These are phyloP conservation scores for Metridium senile DNA, from an alignment of 92 coral and sea anemone genomes.

Conservation along the genomic window DNA sequence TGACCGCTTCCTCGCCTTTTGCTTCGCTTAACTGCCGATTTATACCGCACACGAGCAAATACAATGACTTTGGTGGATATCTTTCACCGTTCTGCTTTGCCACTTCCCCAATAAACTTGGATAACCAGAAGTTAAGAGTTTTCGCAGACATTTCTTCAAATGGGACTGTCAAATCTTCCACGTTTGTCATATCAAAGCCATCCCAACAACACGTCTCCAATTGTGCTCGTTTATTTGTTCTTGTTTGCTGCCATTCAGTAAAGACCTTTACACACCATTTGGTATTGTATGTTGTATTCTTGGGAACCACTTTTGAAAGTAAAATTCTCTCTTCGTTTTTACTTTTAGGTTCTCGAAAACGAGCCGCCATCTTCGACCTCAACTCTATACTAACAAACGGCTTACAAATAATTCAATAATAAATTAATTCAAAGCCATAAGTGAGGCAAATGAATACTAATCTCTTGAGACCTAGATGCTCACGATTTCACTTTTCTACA, in stretches of 20 bases:
- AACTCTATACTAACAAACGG: too few relatives aligned
- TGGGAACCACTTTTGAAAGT: constrained; percentile 39
- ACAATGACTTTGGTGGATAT: constrained; percentile 53
- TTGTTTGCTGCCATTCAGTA: constrained; percentile 41
- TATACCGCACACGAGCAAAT: constrained; percentile 42
- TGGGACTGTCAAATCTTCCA: constrained; percentile 18
- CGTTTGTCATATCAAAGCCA: constrained; percentile 26
- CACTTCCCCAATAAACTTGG: constrained; percentile 52
- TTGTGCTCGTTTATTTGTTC: constrained; percentile 32
- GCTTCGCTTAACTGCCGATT: constrained; percentile 46
- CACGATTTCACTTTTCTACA: too few relatives aligned
- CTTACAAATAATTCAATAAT: too few relatives aligned
- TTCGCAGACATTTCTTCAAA: constrained; percentile 46
- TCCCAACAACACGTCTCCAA: constrained; percentile 26
- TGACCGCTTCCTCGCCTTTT: constrained; percentile 39
- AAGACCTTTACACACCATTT: constrained; percentile 64
- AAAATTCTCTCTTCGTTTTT: constrained; percentile 3
- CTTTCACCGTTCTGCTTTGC: constrained; percentile 57
- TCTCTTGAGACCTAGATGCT: too few relatives aligned
- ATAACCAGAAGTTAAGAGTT: constrained; percentile 44
- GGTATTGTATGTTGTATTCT: constrained; percentile 53
- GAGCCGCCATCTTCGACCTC: constrained; percentile 3
- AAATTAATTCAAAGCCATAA: too few relatives aligned
- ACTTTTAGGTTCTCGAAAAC: constrained; percentile 13
- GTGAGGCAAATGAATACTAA: too few relatives aligned